Conservation (phyloP, 2,797 vertebrate genomes). For the Channa striata region DNA sequence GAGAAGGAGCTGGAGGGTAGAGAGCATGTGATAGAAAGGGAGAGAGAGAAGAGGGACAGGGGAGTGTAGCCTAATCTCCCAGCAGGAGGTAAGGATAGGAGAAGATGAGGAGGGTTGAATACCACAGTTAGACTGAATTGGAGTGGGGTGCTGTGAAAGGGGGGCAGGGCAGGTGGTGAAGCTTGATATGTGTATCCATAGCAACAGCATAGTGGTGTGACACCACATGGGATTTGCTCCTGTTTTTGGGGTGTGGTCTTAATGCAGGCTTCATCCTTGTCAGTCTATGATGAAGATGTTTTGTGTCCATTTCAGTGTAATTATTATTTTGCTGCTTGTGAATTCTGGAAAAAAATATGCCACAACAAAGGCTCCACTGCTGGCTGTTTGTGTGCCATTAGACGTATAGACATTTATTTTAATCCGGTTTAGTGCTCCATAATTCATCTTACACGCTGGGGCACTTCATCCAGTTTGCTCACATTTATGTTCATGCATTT, state of each 20-base stretch:
- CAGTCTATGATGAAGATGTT: slow-evolving; percentile 35
- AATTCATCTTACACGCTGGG: slow-evolving; percentile 33
- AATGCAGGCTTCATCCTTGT: slow-evolving; percentile 26
- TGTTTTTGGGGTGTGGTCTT: slow-evolving; percentile 68
- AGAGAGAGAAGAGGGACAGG: slow-evolving; percentile 47
- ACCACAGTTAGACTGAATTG: slow-evolving; percentile 64
- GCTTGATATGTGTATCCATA: slow-evolving; percentile 82
- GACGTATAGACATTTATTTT: slow-evolving; percentile 29
- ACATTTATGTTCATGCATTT: slow-evolving; percentile 48
- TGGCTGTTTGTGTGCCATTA: not conserved
- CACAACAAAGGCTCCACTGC: not conserved
- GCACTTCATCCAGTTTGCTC: slow-evolving; percentile 43
- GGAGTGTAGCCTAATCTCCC: slow-evolving; percentile 66
- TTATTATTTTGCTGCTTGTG: not conserved
- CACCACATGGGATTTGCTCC: slow-evolving; percentile 72
- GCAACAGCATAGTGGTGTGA: slow-evolving; percentile 72
- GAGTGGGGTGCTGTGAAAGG: slow-evolving; percentile 44
- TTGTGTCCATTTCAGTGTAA: not conserved
- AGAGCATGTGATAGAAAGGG: slow-evolving; percentile 39
- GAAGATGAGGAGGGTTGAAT: slow-evolving; percentile 57
- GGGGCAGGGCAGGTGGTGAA: slow-evolving; percentile 80
- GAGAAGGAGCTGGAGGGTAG: slow-evolving; percentile 58
- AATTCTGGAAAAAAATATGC: not conserved
- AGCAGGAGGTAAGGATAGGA: slow-evolving; percentile 73
- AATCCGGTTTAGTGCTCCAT: slow-evolving; percentile 21